A percentile compares a stretch with the other conserved stretches of the same genome.
phyloP scores from a whole-genome alignment of 2,797 vertebrate species.

The Tragopan temminckii region DNA sequence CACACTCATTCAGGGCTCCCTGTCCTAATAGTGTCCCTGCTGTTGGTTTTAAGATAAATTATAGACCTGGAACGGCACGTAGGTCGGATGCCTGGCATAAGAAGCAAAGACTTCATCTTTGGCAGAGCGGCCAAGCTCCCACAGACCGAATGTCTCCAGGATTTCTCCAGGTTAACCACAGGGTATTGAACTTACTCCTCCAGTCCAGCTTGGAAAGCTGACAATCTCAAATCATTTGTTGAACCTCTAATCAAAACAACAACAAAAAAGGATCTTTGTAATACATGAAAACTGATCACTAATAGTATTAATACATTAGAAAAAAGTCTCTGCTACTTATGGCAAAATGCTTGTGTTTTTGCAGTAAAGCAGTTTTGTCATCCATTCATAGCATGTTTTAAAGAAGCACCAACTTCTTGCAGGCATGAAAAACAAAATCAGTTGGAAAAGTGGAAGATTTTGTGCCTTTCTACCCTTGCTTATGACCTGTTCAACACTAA shows the following conservation, averaged over 20 bases:
- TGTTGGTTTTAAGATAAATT: conserved; percentile 2
- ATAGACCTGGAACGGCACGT: neutral
- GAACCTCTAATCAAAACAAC: neutral
- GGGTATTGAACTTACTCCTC: conserved; percentile 1
- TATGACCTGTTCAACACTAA: neutral
- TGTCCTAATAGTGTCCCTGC: neutral
- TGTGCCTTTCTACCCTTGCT: neutral
- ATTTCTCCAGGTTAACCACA: neutral
- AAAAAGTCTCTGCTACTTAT: neutral
- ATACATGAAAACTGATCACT: neutral
- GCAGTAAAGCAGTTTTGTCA: neutral
- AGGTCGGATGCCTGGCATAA: neutral
- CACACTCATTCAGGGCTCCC: neutral
- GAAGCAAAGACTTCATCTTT: neutral
- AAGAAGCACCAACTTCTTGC: neutral
- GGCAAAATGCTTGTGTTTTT: neutral
- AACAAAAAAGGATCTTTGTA: neutral
- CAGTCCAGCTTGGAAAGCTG: conserved; percentile 7
- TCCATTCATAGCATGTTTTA: neutral
- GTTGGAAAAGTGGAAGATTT: neutral
- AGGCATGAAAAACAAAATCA: neutral
- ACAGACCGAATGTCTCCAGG: neutral
- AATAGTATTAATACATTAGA: neutral
- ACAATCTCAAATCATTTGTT: neutral
- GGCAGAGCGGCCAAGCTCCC: neutral